Percentiles rank a stretch among this genome's conserved stretches.
These are phyloP conservation scores for Tichodroma muraria DNA, from an alignment of 2,113 vertebrate genomes.

Conservation along the genomic window DNA sequence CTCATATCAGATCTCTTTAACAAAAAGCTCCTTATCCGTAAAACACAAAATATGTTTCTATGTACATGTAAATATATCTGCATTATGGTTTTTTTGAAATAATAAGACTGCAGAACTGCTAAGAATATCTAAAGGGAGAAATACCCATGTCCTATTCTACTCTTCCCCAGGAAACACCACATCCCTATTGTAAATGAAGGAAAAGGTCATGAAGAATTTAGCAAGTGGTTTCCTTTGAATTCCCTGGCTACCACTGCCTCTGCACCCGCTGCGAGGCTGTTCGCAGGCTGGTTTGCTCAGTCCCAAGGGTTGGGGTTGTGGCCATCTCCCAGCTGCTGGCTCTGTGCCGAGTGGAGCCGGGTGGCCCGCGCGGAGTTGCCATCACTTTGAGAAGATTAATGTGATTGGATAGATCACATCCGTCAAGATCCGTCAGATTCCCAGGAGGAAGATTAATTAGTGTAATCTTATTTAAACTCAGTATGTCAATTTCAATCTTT, in stretches of 20 bases:
- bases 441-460: conserved; percentile 24
- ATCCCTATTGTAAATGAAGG: background rate
- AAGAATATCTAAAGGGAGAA: background rate
- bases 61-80: background rate
- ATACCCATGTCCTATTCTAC: background rate
- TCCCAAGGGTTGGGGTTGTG: background rate
- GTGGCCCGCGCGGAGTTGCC: background rate
- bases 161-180: background rate
- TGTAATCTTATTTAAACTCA: conserved; percentile 2
- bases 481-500: background rate
- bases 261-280: background rate
- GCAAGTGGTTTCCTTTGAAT: background rate
- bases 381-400: background rate
- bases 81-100: background rate
- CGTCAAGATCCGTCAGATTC: background rate
- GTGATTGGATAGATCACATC: background rate
- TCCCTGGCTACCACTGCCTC: background rate
- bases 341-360: fast-evolving
- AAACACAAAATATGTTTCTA: background rate
- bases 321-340: background rate
- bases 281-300: background rate
- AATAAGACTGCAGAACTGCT: background rate
- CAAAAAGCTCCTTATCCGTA: background rate
- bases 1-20: background rate
- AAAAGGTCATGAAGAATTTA: conserved; percentile 29